These are phyloP conservation scores for Caenorhabditis brenneri DNA, from an alignment of 1,140 invertebrate genomes.

Conservation along the genomic window DNA sequence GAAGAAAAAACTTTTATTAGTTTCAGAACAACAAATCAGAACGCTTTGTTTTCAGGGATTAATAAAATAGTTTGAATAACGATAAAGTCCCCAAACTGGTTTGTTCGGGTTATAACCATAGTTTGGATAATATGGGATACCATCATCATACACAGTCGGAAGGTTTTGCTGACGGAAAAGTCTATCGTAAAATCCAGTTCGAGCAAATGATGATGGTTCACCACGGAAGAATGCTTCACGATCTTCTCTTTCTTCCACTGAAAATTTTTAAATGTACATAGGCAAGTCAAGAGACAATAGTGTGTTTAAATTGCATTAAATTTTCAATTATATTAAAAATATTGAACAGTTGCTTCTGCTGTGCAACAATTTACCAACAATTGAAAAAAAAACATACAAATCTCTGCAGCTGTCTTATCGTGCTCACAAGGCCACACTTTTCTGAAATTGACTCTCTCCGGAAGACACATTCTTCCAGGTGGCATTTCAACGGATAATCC, in stretches of 20 bases:
- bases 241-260: conserved; percentile 28
- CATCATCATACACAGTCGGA: conserved; percentile 11
- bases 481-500: background rate
- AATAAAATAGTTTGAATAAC: background rate
- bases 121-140: conserved; percentile 10
- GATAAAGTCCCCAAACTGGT: background rate
- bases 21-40: too few species aligned
- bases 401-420: background rate
- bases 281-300: background rate
- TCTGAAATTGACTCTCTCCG: conserved; percentile 6
- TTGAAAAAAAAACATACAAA: background rate
- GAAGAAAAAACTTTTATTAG: too few species aligned
- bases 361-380: too few species aligned
- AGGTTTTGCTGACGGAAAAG: conserved; percentile 10
- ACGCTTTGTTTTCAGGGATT: background rate
- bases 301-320: too few species aligned
- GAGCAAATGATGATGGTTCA: conserved; percentile 1
- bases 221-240: background rate
- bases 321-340: too few species aligned
- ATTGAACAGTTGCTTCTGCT: too few species aligned
- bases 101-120: background rate
- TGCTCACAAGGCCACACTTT: conserved; percentile 16
- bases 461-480: conserved; percentile 21
- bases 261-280: background rate
- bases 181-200: conserved; percentile 2